Percentiles rank a stretch among this genome's conserved stretches.
phyloP scores from a whole-genome alignment of 53 echinoderm and acorn worm species.

The Patiria pectinifera region DNA sequence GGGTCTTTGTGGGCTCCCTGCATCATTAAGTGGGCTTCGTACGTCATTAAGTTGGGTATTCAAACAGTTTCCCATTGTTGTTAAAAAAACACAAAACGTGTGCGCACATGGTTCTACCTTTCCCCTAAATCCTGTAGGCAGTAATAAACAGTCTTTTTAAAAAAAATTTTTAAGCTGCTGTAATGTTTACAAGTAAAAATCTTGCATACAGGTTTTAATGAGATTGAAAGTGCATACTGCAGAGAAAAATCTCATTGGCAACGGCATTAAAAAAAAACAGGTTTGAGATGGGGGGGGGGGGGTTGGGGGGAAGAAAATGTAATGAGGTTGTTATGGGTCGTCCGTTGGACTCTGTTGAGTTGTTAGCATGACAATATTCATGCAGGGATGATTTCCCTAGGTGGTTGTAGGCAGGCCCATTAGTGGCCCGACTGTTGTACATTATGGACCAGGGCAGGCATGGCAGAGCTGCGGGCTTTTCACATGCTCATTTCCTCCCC shows the following conservation, averaged over 20 bases:
- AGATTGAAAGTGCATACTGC: background rate
- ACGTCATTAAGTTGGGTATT: no score
- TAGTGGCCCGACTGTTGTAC: conserved; percentile 4
- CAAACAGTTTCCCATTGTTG: no score
- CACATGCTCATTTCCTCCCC: background rate
- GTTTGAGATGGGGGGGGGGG: background rate
- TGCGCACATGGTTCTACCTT: no score
- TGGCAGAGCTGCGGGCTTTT: background rate
- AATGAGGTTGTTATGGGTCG: conserved; percentile 41
- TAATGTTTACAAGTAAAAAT: background rate
- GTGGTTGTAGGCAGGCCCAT: conserved; percentile 14
- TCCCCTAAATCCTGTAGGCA: no score
- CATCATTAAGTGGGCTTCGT: no score
- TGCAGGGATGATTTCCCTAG: conserved; percentile 51
- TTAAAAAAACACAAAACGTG: no score
- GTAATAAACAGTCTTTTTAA: no score
- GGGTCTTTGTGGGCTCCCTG: no score
- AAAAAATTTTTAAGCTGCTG: no score
- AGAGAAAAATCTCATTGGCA: background rate
- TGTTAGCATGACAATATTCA: conserved; percentile 57
- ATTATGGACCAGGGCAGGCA: background rate
- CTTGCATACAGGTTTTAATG: background rate
- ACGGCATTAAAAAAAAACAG: background rate
- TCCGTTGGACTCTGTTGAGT: background rate
- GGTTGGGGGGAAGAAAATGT: background rate